Conservation (phyloP, 2,113 vertebrate genomes). For the Clarias macrocephalus region DNA sequence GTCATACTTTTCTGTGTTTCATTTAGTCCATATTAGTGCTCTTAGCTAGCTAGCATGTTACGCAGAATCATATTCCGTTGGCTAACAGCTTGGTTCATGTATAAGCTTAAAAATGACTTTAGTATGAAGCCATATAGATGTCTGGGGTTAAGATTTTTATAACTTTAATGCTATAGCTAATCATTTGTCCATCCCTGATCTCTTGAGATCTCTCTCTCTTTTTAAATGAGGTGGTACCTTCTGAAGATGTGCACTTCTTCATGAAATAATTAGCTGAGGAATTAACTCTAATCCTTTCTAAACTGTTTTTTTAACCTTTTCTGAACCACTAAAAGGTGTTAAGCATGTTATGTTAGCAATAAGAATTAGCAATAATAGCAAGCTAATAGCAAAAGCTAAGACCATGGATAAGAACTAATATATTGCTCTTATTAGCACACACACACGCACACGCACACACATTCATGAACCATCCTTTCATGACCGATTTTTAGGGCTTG, state of each 20-base stretch:
- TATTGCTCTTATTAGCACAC: neutral
- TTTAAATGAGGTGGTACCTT: neutral
- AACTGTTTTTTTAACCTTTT: neutral
- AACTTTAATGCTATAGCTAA: neutral
- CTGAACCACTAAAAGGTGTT: neutral
- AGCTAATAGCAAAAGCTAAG: neutral
- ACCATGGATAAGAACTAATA: neutral
- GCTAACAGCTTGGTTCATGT: neutral
- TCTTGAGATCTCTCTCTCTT: neutral
- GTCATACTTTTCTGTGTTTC: neutral
- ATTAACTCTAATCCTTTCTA: neutral
- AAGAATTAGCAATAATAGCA: neutral
- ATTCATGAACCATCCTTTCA: neutral
- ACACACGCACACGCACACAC: too few species aligned
- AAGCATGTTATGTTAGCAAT: neutral
- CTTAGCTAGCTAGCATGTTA: neutral
- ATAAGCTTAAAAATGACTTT: too few species aligned
- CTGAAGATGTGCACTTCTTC: neutral
- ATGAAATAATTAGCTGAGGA: neutral
- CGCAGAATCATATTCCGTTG: neutral
- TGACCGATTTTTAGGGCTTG: neutral
- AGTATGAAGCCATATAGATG: too few species aligned
- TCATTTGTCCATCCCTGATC: neutral
- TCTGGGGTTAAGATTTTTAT: too few species aligned
- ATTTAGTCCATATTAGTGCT: neutral